A percentile compares a stretch with the other conserved stretches of the same genome.
phyloP scores from a whole-genome alignment of 2,888 invertebrate species.

The Cremastinae sp. region DNA sequence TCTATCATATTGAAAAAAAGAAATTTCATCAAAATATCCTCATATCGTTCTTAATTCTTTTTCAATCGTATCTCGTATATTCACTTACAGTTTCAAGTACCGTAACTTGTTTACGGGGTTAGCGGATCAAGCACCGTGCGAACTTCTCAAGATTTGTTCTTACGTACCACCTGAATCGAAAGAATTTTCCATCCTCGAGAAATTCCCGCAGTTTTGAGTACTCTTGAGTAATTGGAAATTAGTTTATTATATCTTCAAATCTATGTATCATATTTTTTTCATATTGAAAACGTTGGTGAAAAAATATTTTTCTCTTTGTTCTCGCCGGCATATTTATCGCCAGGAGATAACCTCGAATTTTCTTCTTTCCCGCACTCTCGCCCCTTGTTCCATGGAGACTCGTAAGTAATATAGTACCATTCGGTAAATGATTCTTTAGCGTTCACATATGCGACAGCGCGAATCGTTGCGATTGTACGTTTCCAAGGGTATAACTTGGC shows the following conservation, averaged over 20 bases:
- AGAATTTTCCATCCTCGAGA: neutral
- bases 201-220: no score
- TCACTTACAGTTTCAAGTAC: slow-evolving; percentile 30
- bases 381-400: neutral
- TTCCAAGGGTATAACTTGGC: slow-evolving; percentile 46
- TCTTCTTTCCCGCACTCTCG: neutral
- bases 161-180: no score
- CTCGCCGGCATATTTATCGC: slow-evolving; percentile 1
- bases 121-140: slow-evolving; percentile 41
- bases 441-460: slow-evolving; percentile 36
- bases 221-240: no score
- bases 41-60: slow-evolving; percentile 40
- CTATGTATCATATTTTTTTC: no score
- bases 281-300: no score
- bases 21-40: no score
- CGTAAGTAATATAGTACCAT: slow-evolving; percentile 39
- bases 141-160: slow-evolving; percentile 15
- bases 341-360: neutral
- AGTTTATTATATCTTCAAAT: no score
- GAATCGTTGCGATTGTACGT: slow-evolving; percentile 54
- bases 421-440: slow-evolving; percentile 57
- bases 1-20: no score
- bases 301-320: neutral
- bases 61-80: slow-evolving; percentile 27
- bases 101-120: slow-evolving; percentile 48